These are phyloP conservation scores for Salvelinus fontinalis DNA, from an alignment of 2,113 vertebrate genomes.

Conservation along the genomic window DNA sequence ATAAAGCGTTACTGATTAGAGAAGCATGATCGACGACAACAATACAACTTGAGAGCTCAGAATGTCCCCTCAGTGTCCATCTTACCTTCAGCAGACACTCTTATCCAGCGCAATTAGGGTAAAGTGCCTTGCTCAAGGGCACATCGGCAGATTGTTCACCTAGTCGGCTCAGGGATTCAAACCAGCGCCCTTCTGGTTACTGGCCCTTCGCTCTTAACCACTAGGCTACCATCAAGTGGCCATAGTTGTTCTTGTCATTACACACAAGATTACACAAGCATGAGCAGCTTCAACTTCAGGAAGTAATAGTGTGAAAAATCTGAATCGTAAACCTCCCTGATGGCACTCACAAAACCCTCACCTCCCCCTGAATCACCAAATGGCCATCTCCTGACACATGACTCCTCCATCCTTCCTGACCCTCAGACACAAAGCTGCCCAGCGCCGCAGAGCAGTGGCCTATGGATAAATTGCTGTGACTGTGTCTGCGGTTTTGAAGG, in stretches of 20 bases:
- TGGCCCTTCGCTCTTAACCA: no score
- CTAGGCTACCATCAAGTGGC: background rate
- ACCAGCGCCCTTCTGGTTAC: no score
- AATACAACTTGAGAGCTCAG: background rate
- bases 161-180: no score
- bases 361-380: background rate
- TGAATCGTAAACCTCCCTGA: no score
- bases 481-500: constrained; percentile 47
- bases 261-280: no score
- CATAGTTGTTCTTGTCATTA: background rate
- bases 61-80: background rate
- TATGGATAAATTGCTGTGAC: constrained; percentile 48
- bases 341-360: no score
- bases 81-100: no score
- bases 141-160: no score
- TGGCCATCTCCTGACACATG: background rate
- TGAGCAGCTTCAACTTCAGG: no score
- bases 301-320: no score
- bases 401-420: background rate
- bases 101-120: no score
- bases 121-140: no score
- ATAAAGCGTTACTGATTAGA: background rate
- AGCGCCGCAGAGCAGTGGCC: constrained; percentile 33
- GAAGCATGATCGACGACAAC: background rate
- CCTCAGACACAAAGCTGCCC: constrained; percentile 14